These are phyloP conservation scores for Siphlonurus alternatus DNA, from an alignment of 2,888 invertebrate species.

Conservation along the genomic window DNA sequence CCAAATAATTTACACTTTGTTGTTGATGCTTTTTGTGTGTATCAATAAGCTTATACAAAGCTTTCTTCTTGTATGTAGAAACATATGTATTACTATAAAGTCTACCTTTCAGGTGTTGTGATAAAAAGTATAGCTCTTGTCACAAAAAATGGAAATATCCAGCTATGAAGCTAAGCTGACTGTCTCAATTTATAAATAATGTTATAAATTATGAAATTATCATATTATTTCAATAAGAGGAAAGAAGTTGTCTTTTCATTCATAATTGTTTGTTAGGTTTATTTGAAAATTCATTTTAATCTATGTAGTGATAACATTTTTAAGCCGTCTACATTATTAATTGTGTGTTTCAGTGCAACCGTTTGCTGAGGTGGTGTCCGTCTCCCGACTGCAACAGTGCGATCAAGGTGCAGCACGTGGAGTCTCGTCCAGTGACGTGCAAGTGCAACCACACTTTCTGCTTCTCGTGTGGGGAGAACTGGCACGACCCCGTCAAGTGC, in stretches of 20 bases:
- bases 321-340: no score
- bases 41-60: no score
- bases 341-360: slow-evolving; percentile 87
- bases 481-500: slow-evolving; percentile 98
- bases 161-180: no score
- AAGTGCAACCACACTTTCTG: slow-evolving; percentile 88
- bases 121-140: no score
- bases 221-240: not conserved
- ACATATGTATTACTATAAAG: no score
- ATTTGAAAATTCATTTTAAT: no score
- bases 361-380: slow-evolving; percentile 93
- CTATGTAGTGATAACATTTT: no score
- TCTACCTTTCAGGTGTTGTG: no score
- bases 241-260: not conserved
- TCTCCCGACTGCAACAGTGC: slow-evolving; percentile 95
- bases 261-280: not conserved
- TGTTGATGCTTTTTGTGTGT: not conserved
- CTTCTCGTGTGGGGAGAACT: slow-evolving; percentile 89
- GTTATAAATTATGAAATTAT: no score
- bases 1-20: not conserved
- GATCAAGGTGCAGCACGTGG: slow-evolving; percentile 79
- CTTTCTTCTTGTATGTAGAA: no score
- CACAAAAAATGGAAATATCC: no score
- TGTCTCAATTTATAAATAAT: no score
- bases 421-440: slow-evolving; percentile 82